Base-by-base conservation (phyloP, 2,888 invertebrate species). In the Eudemis profundana region DNA sequence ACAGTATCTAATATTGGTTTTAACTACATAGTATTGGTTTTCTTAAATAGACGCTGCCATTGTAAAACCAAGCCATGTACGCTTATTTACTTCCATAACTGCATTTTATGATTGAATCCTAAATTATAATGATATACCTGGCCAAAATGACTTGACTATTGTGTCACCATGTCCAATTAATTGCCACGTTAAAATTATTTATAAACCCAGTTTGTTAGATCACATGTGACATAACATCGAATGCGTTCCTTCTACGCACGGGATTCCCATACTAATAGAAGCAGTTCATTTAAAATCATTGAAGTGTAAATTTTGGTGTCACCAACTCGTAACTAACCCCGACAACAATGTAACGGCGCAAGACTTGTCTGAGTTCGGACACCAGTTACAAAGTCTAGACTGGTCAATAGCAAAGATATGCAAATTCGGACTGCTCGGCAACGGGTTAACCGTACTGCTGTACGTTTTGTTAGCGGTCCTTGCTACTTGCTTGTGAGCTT, bases 311-410 rank as follows among this genome's bases (percentile, higher is more conserved):
- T 65, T 21, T 53, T 60, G 46, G 42, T 65, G 53, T 60, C 51
- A 21, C 51, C 53, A 60, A 51, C 53, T 60, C 46, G 53, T 47
- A 53, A 40, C 59, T 36, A 59, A 38, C 47, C 47, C 47, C n/a
- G 21, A 47, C 59, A 59, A 60, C 65, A 65, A 47, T 53, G 65
- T 65, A 53, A 65, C 65, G 65, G 53, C 40, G 53, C 70, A 71
- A 72, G 75, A 74, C 73, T 71, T 72, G 78, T 78, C 75, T 74
- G 78, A 74, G 79, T 81, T 79, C 79, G 81, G 78, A 81, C 79
- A 81, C 79, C 81, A 80, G 77, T 81, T 82, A 79, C 81, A 73
- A 77, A 81, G 86, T 86, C 85, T 85, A 86, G 86, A 86, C 86
- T 75, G 78, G 81, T 82, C 85, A 83, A 85, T 85, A 81, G 81